Evolutionary conservation across 2,113 vertebrate genomes (phyloP).

Genomic region (Brachyhypopomus occidentalis): DNA sequence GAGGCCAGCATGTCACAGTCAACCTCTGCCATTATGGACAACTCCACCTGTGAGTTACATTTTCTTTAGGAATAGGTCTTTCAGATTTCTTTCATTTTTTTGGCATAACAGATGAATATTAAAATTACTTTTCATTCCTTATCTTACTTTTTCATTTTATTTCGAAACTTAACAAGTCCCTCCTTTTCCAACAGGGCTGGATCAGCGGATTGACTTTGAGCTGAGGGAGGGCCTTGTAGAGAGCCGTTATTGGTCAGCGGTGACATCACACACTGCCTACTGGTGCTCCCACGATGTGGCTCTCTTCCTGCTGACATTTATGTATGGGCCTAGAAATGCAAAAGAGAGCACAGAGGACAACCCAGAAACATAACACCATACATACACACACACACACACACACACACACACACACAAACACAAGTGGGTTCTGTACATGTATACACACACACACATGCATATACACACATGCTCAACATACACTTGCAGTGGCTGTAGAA

Average conservation of each 20-base stretch:
- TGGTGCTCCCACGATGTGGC: constrained; percentile 96
- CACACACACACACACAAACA: constrained; percentile 12
- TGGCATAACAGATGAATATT: background rate
- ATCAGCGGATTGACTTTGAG: constrained; percentile 93
- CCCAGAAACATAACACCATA: constrained; percentile 55
- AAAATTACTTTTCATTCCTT: too few relatives aligned
- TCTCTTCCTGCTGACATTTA: constrained; percentile 93
- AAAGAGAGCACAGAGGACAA: constrained; percentile 59
- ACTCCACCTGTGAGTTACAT: constrained; percentile 77
- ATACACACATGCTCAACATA: constrained; percentile 3
- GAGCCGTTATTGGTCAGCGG: constrained; percentile 95
- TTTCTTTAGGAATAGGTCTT: background rate
- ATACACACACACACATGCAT: background rate
- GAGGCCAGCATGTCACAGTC: constrained; percentile 74
- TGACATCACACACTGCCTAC: constrained; percentile 94
- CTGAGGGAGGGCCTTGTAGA: constrained; percentile 94
- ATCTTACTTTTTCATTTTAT: background rate
- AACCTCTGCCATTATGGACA: constrained; percentile 81
- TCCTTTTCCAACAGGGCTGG: constrained; percentile 82
- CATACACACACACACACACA: constrained; percentile 29
- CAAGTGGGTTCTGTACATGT: too few relatives aligned
- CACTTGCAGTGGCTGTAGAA: too few relatives aligned
- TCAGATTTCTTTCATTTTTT: background rate
- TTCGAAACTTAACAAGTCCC: background rate
- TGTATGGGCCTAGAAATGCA: constrained; percentile 82